phyloP scores from a whole-genome alignment of 2,113 vertebrate species.

The Lasiurus cinereus region DNA sequence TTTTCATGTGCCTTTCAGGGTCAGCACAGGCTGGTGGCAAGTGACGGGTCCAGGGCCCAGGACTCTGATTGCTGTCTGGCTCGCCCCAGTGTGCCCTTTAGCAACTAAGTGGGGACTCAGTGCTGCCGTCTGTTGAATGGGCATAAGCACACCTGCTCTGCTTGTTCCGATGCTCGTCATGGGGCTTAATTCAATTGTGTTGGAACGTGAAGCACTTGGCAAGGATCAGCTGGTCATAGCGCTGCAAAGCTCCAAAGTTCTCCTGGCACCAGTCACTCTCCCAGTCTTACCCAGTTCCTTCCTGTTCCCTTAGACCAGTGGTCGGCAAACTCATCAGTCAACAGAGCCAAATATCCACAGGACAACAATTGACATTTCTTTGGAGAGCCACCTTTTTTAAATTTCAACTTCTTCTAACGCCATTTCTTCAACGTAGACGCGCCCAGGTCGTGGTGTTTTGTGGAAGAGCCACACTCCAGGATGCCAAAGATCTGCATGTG shows the following conservation, averaged over 20 bases:
- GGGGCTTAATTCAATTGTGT: not conserved
- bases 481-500: too few relatives aligned
- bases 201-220: not conserved
- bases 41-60: not conserved
- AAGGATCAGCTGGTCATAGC: not conserved
- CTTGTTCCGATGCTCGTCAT: not conserved
- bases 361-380: too few relatives aligned
- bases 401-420: too few relatives aligned
- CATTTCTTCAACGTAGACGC: too few relatives aligned
- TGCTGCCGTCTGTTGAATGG: not conserved
- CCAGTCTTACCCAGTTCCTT: not conserved
- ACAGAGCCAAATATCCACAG: too few relatives aligned
- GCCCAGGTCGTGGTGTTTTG: too few relatives aligned
- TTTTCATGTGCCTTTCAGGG: not conserved
- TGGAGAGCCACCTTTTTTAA: too few relatives aligned
- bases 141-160: not conserved
- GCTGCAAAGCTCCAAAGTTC: not conserved
- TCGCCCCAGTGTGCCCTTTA: not conserved
- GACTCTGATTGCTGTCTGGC: not conserved
- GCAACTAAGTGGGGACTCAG: not conserved
- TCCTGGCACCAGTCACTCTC: not conserved
- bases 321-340: too few relatives aligned
- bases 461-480: too few relatives aligned
- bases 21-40: not conserved
- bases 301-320: not conserved